Conservation (phyloP, 2,797 vertebrate genomes). For the Pygocentrus nattereri region DNA sequence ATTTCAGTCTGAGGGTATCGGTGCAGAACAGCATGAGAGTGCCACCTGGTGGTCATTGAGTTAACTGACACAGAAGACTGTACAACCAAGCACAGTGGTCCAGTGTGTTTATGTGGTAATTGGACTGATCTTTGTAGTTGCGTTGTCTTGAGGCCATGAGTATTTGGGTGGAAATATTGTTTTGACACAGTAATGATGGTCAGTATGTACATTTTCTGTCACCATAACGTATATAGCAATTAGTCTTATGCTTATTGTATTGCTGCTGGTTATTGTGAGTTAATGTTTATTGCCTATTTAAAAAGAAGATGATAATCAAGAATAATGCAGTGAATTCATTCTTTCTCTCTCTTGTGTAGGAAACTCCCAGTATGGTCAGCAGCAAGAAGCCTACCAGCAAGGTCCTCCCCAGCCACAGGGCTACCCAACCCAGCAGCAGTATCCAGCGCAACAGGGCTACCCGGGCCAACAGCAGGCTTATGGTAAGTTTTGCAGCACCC, state of each 20-base stretch:
- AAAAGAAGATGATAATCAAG: no score
- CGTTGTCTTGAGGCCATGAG: no score
- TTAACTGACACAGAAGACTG: neutral
- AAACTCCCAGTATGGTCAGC: slow-evolving; percentile 94
- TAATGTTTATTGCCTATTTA: no score
- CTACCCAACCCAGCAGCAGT: slow-evolving; percentile 91
- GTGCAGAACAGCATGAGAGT: neutral
- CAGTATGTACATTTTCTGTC: no score
- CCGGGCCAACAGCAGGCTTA: slow-evolving; percentile 96
- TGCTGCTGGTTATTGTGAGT: no score
- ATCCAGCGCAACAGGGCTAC: slow-evolving; percentile 93
- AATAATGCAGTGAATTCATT: no score
- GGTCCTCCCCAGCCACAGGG: slow-evolving; percentile 95
- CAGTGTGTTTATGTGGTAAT: neutral
- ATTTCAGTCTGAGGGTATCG: neutral
- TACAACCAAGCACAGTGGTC: no score
- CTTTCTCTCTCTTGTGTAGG: slow-evolving; percentile 76
- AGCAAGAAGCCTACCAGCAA: slow-evolving; percentile 96
- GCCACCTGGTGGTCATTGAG: slow-evolving; percentile 34
- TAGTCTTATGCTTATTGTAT: no score
- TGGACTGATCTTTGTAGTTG: no score
- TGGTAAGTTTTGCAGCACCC: slow-evolving; percentile 78
- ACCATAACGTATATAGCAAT: no score
- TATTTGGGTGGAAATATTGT: no score
- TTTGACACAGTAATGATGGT: no score